These are phyloP conservation scores for Pseudochirops cupreus DNA, from an alignment of 2,797 vertebrate species.

Conservation along the genomic window DNA sequence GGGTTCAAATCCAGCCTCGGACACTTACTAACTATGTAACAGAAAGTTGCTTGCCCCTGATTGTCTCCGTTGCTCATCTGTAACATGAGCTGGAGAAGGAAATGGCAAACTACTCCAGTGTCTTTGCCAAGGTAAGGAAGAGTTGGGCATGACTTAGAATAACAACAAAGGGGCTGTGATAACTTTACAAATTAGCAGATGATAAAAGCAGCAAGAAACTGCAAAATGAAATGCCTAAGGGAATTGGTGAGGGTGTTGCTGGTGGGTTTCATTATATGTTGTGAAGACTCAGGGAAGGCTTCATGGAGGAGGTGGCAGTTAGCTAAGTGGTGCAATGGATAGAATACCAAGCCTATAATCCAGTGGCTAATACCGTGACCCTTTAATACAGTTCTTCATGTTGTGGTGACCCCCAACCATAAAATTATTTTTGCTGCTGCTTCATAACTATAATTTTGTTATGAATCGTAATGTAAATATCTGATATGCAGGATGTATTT, in stretches of 20 bases:
- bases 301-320: not conserved
- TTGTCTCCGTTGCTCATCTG: not conserved
- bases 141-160: not conserved
- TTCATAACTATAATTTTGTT: too few species aligned
- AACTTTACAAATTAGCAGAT: not conserved
- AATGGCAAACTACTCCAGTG: not conserved
- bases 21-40: not conserved
- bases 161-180: not conserved
- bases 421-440: too few species aligned
- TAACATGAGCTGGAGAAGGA: not conserved
- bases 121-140: not conserved
- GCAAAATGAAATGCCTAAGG: not conserved
- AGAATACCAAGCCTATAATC: not conserved
- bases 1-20: not conserved
- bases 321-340: not conserved
- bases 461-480: too few species aligned
- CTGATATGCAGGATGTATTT: too few species aligned
- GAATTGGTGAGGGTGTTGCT: not conserved
- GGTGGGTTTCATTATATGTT: not conserved
- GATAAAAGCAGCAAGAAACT: not conserved
- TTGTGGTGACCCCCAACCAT: too few species aligned
- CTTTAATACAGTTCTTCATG: too few species aligned
- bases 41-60: not conserved
- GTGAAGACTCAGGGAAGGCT: not conserved
- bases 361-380: too few species aligned